Conservation (phyloP, 2,113 vertebrate genomes). For the Suncus etruscus region DNA sequence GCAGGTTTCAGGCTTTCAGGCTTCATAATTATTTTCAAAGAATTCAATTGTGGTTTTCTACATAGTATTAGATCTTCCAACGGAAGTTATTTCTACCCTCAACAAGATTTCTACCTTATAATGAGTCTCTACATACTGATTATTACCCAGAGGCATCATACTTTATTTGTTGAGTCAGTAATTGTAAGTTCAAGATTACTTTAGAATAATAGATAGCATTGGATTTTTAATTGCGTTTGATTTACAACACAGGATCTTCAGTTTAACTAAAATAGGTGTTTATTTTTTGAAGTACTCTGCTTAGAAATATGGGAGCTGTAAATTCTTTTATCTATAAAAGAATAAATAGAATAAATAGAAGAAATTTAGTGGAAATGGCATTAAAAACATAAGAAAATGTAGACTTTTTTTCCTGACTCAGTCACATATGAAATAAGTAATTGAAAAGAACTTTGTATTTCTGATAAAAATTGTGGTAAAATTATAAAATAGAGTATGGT, state of each 20-base stretch:
- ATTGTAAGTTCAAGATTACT: slow-evolving; percentile 33
- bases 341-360: neutral
- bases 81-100: slow-evolving; percentile 32
- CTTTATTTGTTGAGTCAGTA: slow-evolving; percentile 63
- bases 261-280: slow-evolving; percentile 40
- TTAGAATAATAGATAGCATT: slow-evolving; percentile 11
- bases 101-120: slow-evolving; percentile 41
- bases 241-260: slow-evolving; percentile 52
- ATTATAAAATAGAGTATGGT: neutral
- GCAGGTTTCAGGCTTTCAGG: neutral
- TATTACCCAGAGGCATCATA: neutral
- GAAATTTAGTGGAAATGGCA: neutral
- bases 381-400: neutral
- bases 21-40: neutral
- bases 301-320: neutral
- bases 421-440: neutral
- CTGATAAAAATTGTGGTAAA: neutral
- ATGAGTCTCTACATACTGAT: neutral
- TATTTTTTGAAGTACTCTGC: slow-evolving; percentile 31
- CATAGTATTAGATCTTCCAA: slow-evolving; percentile 50
- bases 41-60: slow-evolving; percentile 16
- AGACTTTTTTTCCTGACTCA: neutral
- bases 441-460: neutral
- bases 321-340: neutral
- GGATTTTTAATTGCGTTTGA: slow-evolving; percentile 60